Evolutionary conservation across 2,797 vertebrate species (phyloP).

Genomic region (Psittacula echo): DNA sequence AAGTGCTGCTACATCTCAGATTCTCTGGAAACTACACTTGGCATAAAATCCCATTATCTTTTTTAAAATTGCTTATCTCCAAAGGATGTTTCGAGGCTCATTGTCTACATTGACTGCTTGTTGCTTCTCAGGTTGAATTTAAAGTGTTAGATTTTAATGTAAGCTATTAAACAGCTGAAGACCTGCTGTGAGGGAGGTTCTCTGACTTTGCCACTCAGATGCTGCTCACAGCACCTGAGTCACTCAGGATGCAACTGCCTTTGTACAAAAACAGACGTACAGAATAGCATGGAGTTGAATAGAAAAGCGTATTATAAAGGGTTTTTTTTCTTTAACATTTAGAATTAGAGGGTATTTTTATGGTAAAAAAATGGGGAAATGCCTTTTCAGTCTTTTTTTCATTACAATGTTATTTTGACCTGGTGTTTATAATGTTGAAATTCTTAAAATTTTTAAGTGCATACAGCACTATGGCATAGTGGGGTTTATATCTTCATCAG

Average conservation of each 20-base stretch:
- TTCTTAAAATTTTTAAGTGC: background rate
- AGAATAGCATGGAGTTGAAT: background rate
- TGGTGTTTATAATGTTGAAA: background rate
- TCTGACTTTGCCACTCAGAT: background rate
- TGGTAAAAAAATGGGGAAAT: background rate
- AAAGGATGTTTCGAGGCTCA: background rate
- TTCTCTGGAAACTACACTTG: background rate
- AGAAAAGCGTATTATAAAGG: background rate
- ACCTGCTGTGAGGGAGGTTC: background rate
- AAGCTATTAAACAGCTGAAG: background rate
- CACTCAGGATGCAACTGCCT: background rate
- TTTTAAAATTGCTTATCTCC: background rate
- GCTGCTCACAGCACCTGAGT: background rate
- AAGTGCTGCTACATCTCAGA: background rate
- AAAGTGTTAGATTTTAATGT: background rate
- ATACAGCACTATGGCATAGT: background rate
- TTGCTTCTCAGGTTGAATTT: background rate
- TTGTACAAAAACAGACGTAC: background rate
- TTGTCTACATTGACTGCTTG: background rate
- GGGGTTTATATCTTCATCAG: background rate
- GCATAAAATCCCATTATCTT: background rate
- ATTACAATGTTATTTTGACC: background rate
- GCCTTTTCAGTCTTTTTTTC: background rate
- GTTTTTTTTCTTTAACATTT: background rate
- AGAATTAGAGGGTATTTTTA: background rate